These are phyloP conservation scores for Ectobius pallidus DNA, from an alignment of 2,888 invertebrate genomes.

Conservation along the genomic window DNA sequence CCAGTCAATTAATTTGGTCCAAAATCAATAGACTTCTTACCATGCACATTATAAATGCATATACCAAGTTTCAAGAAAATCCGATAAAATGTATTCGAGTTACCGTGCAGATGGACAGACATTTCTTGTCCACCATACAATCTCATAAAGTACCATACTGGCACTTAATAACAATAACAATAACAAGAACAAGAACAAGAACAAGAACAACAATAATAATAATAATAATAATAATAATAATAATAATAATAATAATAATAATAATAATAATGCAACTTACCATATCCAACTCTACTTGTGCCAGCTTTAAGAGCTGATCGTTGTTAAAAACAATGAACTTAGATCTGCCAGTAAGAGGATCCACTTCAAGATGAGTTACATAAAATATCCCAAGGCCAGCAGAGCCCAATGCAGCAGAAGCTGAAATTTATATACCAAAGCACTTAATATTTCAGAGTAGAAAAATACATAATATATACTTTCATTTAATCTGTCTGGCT, in stretches of 20 bases:
- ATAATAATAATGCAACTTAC: conserved; percentile 12
- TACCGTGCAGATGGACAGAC: too few relatives aligned
- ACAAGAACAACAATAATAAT: not conserved
- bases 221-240: not conserved
- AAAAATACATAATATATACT: too few relatives aligned
- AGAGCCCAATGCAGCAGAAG: not conserved
- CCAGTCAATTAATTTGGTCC: too few relatives aligned
- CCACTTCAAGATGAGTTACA: conserved; percentile 27
- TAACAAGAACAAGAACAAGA: not conserved
- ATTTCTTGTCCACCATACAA: too few relatives aligned
- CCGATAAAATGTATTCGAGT: too few relatives aligned
- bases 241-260: not conserved
- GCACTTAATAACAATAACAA: too few relatives aligned
- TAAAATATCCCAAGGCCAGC: conserved; percentile 6
- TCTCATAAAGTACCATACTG: too few relatives aligned
- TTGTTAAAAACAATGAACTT: conserved; percentile 21
- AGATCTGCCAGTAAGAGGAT: conserved; percentile 30
- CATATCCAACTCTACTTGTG: conserved; percentile 22
- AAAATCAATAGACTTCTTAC: too few relatives aligned
- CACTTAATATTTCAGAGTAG: too few relatives aligned
- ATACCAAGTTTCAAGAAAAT: too few relatives aligned
- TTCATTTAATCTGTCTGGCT: too few relatives aligned
- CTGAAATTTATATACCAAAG: conserved; percentile 23
- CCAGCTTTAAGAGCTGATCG: conserved; percentile 22
- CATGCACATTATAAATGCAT: too few relatives aligned